Evolutionary conservation across 2,113 vertebrate genomes (phyloP), one percentile per base, ranked within the genome.

Genomic region (Hemiprocne comata): DNA sequence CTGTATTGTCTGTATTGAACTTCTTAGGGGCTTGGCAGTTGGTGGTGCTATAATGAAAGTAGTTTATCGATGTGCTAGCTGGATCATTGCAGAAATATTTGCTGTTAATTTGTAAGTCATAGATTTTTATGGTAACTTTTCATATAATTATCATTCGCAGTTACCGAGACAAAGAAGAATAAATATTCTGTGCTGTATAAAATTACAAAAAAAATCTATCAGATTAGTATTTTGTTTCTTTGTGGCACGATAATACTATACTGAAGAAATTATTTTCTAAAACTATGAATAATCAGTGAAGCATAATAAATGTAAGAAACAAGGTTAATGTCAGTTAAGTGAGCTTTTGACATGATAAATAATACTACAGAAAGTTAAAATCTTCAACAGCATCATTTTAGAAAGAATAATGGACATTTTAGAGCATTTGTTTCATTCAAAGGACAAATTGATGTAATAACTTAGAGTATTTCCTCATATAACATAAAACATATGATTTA

Each of bases 71-170:
- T 87, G 66, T 92, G 50, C 67, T 89, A 78, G 70, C 91, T 95
- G 90, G 34, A 89, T 70, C 62, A 77, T 60, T 76, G 29, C 25
- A 93, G 88, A 91, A 91, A 95, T 92, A 89, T 79, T 96, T 91
- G 62, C 77, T 96, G 87, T 95, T 94, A 76, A 94, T 95, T 94
- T 95, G 85, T 70, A 92, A 78, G 26, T 92, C 88, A 93, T 66
- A 85, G 72, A 86, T 89, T 97, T 96, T 97, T 96, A 93, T 90
- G 34, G 34, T 83, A 89, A 67, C 70, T 96, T 95, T 62, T 82
- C 82, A 91, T 87, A 64, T 87, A 94, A 95, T 88, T 97, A 74
- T 78, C 15, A 93, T 92, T 95, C 94, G 69, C 92, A 97, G 93
- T 89, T 96, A 94, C 25, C 29, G 85, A 94, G 93, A 91, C 96